Base-by-base conservation (phyloP, 2,797 vertebrate genomes). In the Petrocephalus sullivani region DNA sequence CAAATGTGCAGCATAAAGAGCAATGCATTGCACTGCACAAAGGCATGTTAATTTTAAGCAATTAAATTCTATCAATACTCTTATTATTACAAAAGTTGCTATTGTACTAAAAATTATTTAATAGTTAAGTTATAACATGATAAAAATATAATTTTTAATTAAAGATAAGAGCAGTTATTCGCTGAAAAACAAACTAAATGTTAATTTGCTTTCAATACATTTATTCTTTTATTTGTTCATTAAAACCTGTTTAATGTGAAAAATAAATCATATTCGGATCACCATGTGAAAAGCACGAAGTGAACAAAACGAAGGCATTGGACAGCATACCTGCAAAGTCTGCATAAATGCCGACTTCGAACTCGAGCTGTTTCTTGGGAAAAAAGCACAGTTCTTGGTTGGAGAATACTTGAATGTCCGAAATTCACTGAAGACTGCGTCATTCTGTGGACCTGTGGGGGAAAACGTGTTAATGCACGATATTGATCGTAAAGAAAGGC, bases 341-440 rank as follows among this genome's bases (percentile, higher is more conserved):
- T 89, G 94, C 90, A 0, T 91, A 89, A 14, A 71, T 89, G 57
- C 19, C 1, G 89, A 0, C 16, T 88, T 67, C 2, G 0, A 3
- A n/a, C 3, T 67, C 83, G 93, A 91, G 56, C 0, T 87, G 90
- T 21, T 57, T 85, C 58, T 91, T 54, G 6, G 60, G 87, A 89
- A 91, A 53, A 87, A 6, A 12, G 19, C 88, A 84, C 89, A 90
- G 28, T 92, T 94, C 64, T 92, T 95, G 83, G 88, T 1, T 4
- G 94, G 93, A 53, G 91, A 57, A 88, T 93, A 95, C 92, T 90
- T 94, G 93, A 94, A 96, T 0, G 87, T 6, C 81, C 89, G 90
- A 86, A 92, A 93, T 28, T 95, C 90, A 19, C 93, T n/a, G 41
- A 2, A 49, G 41, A 23, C 33, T 1, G 8, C 0, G 71, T 2